Conservation (phyloP, 2,888 invertebrate genomes). For the Carcina quercana region DNA sequence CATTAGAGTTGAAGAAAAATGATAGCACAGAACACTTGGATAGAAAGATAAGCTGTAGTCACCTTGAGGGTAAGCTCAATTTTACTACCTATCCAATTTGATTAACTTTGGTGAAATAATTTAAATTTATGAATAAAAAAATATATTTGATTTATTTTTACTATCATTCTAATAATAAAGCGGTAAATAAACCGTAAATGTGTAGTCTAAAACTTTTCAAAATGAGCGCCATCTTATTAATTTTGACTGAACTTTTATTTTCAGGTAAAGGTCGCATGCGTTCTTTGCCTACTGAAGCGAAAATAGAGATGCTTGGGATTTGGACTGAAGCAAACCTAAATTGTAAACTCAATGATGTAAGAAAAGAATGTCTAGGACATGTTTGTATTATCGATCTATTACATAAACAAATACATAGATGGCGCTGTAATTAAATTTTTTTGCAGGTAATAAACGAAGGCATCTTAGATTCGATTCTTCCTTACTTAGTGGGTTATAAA, state of each 20-base stretch:
- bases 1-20: slow-evolving; percentile 34
- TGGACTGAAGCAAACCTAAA: slow-evolving; percentile 69
- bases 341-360: slow-evolving; percentile 67
- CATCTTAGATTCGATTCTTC: slow-evolving; percentile 86
- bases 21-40: slow-evolving; percentile 32
- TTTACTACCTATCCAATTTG: too few species aligned
- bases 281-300: slow-evolving; percentile 43
- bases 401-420: slow-evolving; percentile 37
- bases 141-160: too few species aligned
- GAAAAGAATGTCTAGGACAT: slow-evolving; percentile 13
- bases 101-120: too few species aligned
- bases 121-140: too few species aligned
- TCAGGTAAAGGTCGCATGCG: slow-evolving; percentile 37
- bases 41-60: slow-evolving; percentile 55
- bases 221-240: too few species aligned
- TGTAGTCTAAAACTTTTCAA: too few species aligned
- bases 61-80: slow-evolving; percentile 60
- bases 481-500: slow-evolving; percentile 78
- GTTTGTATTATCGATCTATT: background rate
- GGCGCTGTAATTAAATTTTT: slow-evolving; percentile 29
- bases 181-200: too few species aligned
- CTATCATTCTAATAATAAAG: too few species aligned
- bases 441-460: slow-evolving; percentile 86
- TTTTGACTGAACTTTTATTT: too few species aligned
- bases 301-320: slow-evolving; percentile 62